Evolutionary conservation across 2,888 invertebrate species (phyloP).

Genomic region (Rotaria socialis): DNA sequence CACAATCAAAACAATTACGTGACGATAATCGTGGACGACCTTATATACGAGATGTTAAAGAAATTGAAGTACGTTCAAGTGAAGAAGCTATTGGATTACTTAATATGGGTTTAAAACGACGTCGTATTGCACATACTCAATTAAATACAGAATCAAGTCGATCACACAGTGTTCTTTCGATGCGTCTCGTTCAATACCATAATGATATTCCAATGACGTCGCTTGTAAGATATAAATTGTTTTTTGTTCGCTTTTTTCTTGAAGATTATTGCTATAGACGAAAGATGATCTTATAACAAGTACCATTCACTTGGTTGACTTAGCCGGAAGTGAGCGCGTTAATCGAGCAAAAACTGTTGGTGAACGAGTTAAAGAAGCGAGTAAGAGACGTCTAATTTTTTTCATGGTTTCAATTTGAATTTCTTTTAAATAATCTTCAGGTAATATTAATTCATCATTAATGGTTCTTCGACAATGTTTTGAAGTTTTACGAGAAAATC

Average conservation of each 20-base stretch:
- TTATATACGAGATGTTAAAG: slow-evolving; percentile 87
- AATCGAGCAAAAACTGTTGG: slow-evolving; percentile 84
- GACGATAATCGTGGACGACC: slow-evolving; percentile 80
- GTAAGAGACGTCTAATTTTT: slow-evolving; percentile 50
- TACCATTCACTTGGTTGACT: slow-evolving; percentile 88
- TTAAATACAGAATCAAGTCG: slow-evolving; percentile 59
- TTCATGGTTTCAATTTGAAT: too few relatives aligned
- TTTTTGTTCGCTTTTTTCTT: neutral
- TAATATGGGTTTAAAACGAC: slow-evolving; percentile 37
- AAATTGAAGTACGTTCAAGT: slow-evolving; percentile 85
- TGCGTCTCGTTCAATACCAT: slow-evolving; percentile 70
- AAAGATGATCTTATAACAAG: slow-evolving; percentile 72
- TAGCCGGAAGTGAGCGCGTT: slow-evolving; percentile 92
- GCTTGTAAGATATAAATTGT: neutral
- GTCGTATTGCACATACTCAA: slow-evolving; percentile 45
- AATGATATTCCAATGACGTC: neutral
- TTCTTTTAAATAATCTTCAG: slow-evolving; percentile 58
- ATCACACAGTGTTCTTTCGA: slow-evolving; percentile 91
- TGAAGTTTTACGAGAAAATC: slow-evolving; percentile 83
- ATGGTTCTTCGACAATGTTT: slow-evolving; percentile 87
- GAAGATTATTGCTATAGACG: neutral
- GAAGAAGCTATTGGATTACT: slow-evolving; percentile 90
- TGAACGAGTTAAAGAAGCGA: slow-evolving; percentile 68
- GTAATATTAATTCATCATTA: slow-evolving; percentile 93
- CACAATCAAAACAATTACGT: slow-evolving; percentile 57